Base-by-base conservation (phyloP, 1,140 invertebrate species). In the Brachionus rotundiformis region DNA sequence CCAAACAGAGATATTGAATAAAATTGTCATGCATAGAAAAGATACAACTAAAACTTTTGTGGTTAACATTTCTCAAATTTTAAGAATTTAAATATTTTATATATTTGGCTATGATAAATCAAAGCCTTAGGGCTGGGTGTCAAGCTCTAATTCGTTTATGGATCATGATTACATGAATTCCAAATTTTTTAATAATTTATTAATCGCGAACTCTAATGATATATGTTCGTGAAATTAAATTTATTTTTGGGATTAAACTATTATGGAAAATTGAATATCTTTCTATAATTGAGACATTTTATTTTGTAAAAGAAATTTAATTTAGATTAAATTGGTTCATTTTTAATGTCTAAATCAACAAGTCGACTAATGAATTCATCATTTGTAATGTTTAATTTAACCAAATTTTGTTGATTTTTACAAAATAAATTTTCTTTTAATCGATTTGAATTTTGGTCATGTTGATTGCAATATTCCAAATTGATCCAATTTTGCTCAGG, bases 401-500 rank as follows among this genome's bases (percentile, higher is more conserved):
- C 23, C 10, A 44, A 41, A 44, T 73, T 41, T 23, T 73, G 31
- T 25, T 73, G 39, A 25, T 73, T 44, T 47, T 73, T 25, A 29
- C 68, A 73, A 3, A 5, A 73, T 7, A 73, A n/a, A 23, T 23
- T 44, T 73, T 73, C 3, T 73, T 73, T 73, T 27, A 73, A 44
- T 1, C 10, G 19, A 41, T 44, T 47, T 3, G 68, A 44, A 19
- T 73, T 19, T 4, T 6, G 4, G 10, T 39, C 23, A 23, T 19
- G 25, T 27, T 44, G 16, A 73, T 41, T 27, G 6, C 8, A 44
- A 44, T 44, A 73, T 19, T 73, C 25, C 25, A 73, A 73, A 44
- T 73, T 73, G 16, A 73, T 73, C 68, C 68, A 73, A 44, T 73
- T 73, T 44, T 73, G 68, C 11, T 73, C 68, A 1, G 33, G 68